Evolutionary conservation across 1,140 invertebrate species (phyloP), one percentile per base, ranked within the genome.

Genomic region (Dendroctonus ponderosae): DNA sequence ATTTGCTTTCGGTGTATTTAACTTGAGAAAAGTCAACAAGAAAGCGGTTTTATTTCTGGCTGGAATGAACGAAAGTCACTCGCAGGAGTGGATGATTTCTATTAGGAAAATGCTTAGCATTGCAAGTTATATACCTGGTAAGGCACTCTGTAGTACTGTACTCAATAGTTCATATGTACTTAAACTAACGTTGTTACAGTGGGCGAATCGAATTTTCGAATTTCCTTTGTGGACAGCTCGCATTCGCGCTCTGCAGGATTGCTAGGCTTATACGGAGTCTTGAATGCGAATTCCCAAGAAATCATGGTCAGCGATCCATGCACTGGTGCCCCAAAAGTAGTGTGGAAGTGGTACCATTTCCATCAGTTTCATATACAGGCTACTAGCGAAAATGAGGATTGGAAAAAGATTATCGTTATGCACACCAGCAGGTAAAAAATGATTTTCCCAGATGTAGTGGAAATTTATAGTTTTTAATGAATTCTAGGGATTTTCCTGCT

Each of bases 1-100:
- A 43, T 85, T 80, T 71, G 81, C 83, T 0, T 85, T 85, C 68
- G 82, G 83, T 11, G 79, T 85, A 50, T 84, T 84, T 68, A 71
- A 75, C 14, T 71, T 73, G 11, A 71, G 74, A 2, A 81, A 77
- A 58, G 69, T 53, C 14, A 78, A 53, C 26, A 79, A 81, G n/a
- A 83, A 84, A 57, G 81, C 83, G 0, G 65, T 82, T 2, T 60
- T 85, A 3, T 85, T 83, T 66, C 67, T 85, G 40, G 79, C 80
- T 8, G 81, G 81, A 4, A 76, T 68, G 37, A 82, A 80, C 0
- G 84, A 85, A 71, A 82, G 78, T 8, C 82, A 85, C 52, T 78
- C 80, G 5, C 84, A 85, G 65, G 74, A 78, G 49, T 85, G 83
- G 83, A 85, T 85, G 79, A 70, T 77, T 3, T 79, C 76, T 43